These are phyloP conservation scores for Pluvianellus socialis DNA, from an alignment of 2,113 vertebrate genomes.

Conservation along the genomic window DNA sequence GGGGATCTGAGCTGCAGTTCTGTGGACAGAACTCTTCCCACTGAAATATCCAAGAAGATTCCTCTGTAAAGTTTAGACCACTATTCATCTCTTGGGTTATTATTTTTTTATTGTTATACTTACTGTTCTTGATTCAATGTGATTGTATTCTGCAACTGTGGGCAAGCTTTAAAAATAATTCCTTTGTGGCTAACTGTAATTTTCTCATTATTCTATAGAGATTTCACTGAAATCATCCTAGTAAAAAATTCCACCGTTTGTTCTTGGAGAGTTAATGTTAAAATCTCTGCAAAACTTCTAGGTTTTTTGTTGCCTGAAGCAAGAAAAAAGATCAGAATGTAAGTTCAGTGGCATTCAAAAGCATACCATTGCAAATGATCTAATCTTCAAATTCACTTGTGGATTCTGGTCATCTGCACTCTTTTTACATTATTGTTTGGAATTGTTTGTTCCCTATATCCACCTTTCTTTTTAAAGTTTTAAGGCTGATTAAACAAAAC, in stretches of 20 bases:
- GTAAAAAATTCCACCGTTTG: neutral
- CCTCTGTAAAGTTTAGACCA: neutral
- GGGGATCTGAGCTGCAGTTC: neutral
- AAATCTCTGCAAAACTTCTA: neutral
- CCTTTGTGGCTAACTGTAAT: neutral
- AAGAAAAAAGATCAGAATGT: neutral
- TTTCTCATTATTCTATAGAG: neutral
- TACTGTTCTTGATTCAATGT: neutral
- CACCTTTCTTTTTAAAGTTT: neutral
- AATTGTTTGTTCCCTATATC: neutral
- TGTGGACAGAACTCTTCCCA: neutral
- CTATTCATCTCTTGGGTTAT: neutral
- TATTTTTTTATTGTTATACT: neutral
- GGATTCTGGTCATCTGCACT: neutral
- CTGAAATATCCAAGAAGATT: neutral
- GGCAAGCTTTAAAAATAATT: neutral
- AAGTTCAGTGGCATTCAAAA: neutral
- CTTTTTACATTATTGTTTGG: neutral
- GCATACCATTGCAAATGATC: neutral
- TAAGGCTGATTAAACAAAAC: neutral
- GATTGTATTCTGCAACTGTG: neutral
- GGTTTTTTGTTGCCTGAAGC: neutral
- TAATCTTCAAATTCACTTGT: neutral
- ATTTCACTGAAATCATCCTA: neutral
- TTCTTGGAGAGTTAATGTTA: neutral